These are phyloP conservation scores for human (Homo sapiens) DNA, from an alignment of 2,113 vertebrate species.

Conservation along the genomic window DNA sequence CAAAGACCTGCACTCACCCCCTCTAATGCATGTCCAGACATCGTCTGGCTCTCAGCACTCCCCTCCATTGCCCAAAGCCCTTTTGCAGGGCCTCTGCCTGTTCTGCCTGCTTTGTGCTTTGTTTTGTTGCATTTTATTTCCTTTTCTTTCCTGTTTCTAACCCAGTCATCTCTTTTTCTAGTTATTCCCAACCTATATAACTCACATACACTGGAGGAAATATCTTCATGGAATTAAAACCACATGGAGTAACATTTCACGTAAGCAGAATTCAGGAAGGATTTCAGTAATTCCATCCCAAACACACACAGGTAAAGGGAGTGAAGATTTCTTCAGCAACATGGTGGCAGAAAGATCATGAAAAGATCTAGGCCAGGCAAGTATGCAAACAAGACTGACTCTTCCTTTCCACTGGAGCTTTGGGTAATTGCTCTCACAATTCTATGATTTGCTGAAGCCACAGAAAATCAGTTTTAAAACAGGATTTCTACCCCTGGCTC, in stretches of 20 bases:
- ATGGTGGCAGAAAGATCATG: fast-evolving
- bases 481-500: background rate
- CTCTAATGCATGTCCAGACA: fast-evolving
- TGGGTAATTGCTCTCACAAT: background rate
- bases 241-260: background rate
- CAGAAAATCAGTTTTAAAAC: background rate
- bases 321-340: fast-evolving
- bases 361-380: fast-evolving
- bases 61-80: background rate
- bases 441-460: background rate
- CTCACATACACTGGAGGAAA: background rate
- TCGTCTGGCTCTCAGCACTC: background rate
- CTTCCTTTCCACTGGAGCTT: background rate
- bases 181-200: background rate
- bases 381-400: fast-evolving
- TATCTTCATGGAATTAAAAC: background rate
- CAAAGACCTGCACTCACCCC: fast-evolving
- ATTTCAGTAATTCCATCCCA: background rate
- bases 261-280: background rate
- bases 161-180: background rate
- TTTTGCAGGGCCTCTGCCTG: background rate
- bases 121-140: background rate
- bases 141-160: background rate
- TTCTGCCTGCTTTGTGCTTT: background rate
- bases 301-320: no score